Conservation (phyloP, 1,140 invertebrate genomes). For the Leptinotarsa lineolata region DNA sequence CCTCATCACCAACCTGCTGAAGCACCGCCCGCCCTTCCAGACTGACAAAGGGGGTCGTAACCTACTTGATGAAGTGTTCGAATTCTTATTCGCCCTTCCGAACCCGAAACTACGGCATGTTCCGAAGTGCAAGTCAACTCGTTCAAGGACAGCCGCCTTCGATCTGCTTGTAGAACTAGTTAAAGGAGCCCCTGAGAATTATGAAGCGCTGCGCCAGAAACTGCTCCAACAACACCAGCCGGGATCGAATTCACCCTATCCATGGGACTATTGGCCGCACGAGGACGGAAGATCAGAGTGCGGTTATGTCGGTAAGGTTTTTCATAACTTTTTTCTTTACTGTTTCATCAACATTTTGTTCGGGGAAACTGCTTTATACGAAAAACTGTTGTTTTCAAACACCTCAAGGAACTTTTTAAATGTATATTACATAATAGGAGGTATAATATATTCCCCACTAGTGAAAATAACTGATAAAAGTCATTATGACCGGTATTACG, state of each 20-base stretch:
- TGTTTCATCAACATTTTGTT: no score
- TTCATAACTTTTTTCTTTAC: no score
- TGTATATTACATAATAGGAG: no score
- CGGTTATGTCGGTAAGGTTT: slow-evolving; percentile 79
- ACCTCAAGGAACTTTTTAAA: no score
- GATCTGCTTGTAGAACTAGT: slow-evolving; percentile 88
- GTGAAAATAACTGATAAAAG: no score
- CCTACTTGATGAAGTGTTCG: slow-evolving; percentile 76
- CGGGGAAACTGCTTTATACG: no score
- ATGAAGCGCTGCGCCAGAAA: slow-evolving; percentile 79
- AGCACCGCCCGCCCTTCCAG: slow-evolving; percentile 87
- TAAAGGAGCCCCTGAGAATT: slow-evolving; percentile 84
- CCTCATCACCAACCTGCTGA: slow-evolving; percentile 82
- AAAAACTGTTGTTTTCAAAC: no score
- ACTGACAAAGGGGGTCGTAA: slow-evolving; percentile 76
- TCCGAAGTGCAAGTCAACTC: slow-evolving; percentile 90
- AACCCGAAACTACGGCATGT: slow-evolving; percentile 81
- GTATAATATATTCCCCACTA: no score
- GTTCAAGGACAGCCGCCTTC: slow-evolving; percentile 85
- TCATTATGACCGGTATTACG: no score
- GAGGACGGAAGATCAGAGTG: slow-evolving; percentile 92
- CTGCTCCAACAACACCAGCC: slow-evolving; percentile 85
- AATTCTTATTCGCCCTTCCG: slow-evolving; percentile 87
- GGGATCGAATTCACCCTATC: slow-evolving; percentile 81
- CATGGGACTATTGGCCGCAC: slow-evolving; percentile 97